Percentiles rank a stretch among this genome's conserved stretches.
Conservation (phyloP, 2,113 vertebrate species). For the Eclectus roratus region DNA sequence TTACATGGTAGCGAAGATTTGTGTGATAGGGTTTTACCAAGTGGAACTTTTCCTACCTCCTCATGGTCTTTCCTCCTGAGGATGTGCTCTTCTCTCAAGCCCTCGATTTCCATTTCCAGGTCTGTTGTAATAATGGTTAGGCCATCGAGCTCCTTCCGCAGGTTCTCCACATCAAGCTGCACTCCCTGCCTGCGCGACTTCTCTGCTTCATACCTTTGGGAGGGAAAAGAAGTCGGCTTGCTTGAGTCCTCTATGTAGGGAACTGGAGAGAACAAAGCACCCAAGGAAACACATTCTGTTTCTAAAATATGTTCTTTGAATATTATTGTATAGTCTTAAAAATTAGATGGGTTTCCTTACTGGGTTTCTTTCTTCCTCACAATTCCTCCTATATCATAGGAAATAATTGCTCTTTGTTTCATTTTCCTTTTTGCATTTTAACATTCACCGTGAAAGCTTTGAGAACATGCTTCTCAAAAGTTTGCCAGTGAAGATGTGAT, state of each 20-base stretch:
- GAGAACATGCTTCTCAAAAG: background rate
- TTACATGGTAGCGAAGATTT: background rate
- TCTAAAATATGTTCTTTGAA: background rate
- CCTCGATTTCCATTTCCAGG: slow-evolving; percentile 81
- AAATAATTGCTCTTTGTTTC: background rate
- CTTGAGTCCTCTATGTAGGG: background rate
- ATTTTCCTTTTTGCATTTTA: background rate
- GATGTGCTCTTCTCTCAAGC: slow-evolving; percentile 78
- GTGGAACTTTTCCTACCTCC: slow-evolving; percentile 64
- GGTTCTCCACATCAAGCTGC: slow-evolving; percentile 75
- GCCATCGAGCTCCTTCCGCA: slow-evolving; percentile 77
- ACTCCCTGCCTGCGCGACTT: slow-evolving; percentile 72
- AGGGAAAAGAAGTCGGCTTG: background rate
- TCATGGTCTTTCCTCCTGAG: slow-evolving; percentile 80
- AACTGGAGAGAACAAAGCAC: background rate
- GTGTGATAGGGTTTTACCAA: slow-evolving; percentile 18
- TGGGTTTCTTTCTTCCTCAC: background rate
- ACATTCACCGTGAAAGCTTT: background rate
- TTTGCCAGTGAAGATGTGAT: background rate
- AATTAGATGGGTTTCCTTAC: background rate
- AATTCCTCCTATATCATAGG: background rate
- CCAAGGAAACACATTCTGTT: background rate
- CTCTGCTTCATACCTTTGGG: slow-evolving; percentile 76
- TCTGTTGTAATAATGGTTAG: slow-evolving; percentile 79
- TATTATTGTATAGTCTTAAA: background rate